A percentile compares a stretch with the other conserved stretches of the same genome.
phyloP scores from a whole-genome alignment of 2,888 invertebrate genomes.

The Epicampocera succincta region DNA sequence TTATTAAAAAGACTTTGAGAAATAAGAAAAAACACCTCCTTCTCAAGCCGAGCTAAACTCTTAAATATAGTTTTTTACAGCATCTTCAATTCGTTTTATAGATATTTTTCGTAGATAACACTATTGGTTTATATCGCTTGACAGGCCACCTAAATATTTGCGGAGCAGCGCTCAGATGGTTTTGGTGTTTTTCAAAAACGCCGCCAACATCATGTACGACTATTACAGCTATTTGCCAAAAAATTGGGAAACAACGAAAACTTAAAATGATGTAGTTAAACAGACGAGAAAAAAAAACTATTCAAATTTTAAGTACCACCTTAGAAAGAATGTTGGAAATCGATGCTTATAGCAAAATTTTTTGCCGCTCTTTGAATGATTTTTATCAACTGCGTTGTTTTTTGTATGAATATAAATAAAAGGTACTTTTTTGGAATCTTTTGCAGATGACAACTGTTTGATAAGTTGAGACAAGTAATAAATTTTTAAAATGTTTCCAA shows the following conservation, averaged over 20 bases:
- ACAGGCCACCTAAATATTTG: constrained; percentile 67
- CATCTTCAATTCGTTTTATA: constrained; percentile 46
- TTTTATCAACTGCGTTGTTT: constrained; percentile 56
- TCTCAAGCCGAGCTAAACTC: not conserved
- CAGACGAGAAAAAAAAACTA: constrained; percentile 12
- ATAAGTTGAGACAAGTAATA: constrained; percentile 56
- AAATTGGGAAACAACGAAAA: constrained; percentile 35
- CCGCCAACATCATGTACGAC: constrained; percentile 66
- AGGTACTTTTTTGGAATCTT: constrained; percentile 8
- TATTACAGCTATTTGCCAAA: constrained; percentile 66
- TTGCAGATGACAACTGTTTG: constrained; percentile 47
- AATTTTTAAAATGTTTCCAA: constrained; percentile 49
- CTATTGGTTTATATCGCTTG: constrained; percentile 62
- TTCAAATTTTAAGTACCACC: constrained; percentile 55
- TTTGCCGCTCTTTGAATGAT: constrained; percentile 24
- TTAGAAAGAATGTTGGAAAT: constrained; percentile 19
- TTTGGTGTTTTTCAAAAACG: constrained; percentile 38
- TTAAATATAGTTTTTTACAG: constrained; percentile 17
- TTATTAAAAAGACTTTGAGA: constrained; percentile 15
- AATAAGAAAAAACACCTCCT: constrained; percentile 57
- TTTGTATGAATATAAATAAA: not conserved
- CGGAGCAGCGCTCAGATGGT: constrained; percentile 28
- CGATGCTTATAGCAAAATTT: constrained; percentile 1
- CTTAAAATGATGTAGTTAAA: constrained; percentile 28
- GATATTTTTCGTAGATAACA: constrained; percentile 67